These are phyloP conservation scores for Harpalus rubripes DNA, from an alignment of 2,888 invertebrate species.

Conservation along the genomic window DNA sequence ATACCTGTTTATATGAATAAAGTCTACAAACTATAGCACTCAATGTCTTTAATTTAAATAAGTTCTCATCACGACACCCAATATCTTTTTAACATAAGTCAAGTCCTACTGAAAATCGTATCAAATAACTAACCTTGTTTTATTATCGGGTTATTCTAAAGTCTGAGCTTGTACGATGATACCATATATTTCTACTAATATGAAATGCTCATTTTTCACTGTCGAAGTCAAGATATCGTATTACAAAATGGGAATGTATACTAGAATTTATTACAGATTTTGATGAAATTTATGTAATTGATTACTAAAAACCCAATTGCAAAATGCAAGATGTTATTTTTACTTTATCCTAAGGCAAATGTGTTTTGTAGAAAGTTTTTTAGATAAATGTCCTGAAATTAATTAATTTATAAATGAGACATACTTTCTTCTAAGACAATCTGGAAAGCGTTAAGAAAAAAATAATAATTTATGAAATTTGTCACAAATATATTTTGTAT, in stretches of 20 bases:
- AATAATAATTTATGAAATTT: too few relatives aligned
- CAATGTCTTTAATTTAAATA: too few relatives aligned
- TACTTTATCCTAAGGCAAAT: too few relatives aligned
- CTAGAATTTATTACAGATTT: not conserved
- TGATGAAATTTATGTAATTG: constrained; percentile 13
- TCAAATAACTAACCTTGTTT: constrained; percentile 5
- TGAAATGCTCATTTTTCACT: not conserved
- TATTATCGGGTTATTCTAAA: not conserved
- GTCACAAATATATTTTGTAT: too few relatives aligned
- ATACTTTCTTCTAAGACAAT: too few relatives aligned
- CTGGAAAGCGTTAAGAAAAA: too few relatives aligned
- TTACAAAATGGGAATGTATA: constrained; percentile 17
- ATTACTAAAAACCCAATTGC: not conserved
- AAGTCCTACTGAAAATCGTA: not conserved
- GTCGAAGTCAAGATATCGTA: not conserved
- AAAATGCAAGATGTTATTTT: not conserved
- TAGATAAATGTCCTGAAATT: too few relatives aligned
- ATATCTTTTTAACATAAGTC: not conserved
- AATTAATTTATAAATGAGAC: too few relatives aligned
- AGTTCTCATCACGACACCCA: not conserved
- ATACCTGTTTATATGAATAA: too few relatives aligned
- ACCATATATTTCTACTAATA: not conserved
- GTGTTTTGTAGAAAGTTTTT: too few relatives aligned
- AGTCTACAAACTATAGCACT: too few relatives aligned
- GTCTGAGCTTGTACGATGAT: not conserved